These are phyloP conservation scores for Archilochus colubris DNA, from an alignment of 2,113 vertebrate species.

Conservation along the genomic window DNA sequence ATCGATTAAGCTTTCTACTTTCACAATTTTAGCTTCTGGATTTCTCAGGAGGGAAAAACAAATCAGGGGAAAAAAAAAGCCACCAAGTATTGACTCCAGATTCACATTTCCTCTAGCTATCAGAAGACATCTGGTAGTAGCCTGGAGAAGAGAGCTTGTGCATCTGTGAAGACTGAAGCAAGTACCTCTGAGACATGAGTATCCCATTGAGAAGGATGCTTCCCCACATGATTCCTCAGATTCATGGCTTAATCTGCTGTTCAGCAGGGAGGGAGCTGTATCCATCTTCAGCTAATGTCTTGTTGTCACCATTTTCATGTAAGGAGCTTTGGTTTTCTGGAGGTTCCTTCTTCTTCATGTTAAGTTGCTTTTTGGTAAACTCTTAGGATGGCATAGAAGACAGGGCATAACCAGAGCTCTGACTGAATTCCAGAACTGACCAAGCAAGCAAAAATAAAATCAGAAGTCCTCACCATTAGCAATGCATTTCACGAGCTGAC, in stretches of 20 bases:
- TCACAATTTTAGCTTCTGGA: background rate
- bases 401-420: conserved; percentile 10
- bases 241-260: background rate
- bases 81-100: background rate
- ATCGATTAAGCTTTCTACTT: background rate
- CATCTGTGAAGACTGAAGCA: background rate
- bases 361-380: conserved; percentile 35
- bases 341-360: background rate
- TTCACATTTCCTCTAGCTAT: background rate
- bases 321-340: conserved; percentile 10
- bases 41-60: background rate
- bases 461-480: background rate
- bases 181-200: background rate
- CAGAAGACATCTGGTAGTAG: background rate
- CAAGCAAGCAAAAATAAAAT: conserved; percentile 1
- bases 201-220: background rate
- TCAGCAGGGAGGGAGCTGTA: background rate
- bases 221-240: background rate
- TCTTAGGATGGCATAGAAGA: background rate
- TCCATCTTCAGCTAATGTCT: conserved; percentile 23
- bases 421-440: conserved; percentile 2
- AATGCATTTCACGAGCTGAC: background rate
- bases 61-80: background rate
- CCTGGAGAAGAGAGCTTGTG: background rate
- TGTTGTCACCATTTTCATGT: background rate